Evolutionary conservation across 2,888 invertebrate genomes (phyloP).

Genomic region (Hedychridium roseum): DNA sequence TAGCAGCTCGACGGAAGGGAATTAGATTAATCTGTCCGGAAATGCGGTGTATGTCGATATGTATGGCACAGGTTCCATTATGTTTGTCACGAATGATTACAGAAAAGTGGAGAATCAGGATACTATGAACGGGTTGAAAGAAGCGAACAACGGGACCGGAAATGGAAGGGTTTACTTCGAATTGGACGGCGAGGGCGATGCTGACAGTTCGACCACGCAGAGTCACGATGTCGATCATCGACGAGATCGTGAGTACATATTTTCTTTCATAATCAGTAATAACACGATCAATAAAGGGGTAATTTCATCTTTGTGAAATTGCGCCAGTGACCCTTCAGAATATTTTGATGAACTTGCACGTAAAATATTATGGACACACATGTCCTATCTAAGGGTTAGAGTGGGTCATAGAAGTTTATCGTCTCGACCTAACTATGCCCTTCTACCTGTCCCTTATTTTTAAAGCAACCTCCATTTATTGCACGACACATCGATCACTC

Average conservation of each 20-base stretch:
- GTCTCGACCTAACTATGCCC: neutral
- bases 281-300: neutral
- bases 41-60: no score
- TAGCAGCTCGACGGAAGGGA: no score
- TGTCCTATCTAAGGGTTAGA: neutral
- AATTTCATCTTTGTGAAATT: neutral
- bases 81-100: constrained; percentile 15
- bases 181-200: constrained; percentile 55
- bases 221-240: constrained; percentile 46
- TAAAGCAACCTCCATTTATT: neutral
- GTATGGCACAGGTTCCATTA: no score
- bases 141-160: constrained; percentile 37
- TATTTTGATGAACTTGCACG: neutral
- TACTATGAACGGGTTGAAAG: constrained; percentile 44
- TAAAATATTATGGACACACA: no score
- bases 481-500: neutral
- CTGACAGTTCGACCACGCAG: constrained; percentile 56
- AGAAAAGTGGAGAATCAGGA: constrained; percentile 52
- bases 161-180: constrained; percentile 42
- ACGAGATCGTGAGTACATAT: constrained; percentile 51
- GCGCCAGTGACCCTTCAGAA: neutral
- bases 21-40: no score
- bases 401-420: neutral
- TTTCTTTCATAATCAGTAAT: neutral
- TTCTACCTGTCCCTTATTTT: neutral